Evolutionary conservation across 2,797 vertebrate species (phyloP), one percentile per base, ranked within the genome.

Genomic region (Argentina silus): DNA sequence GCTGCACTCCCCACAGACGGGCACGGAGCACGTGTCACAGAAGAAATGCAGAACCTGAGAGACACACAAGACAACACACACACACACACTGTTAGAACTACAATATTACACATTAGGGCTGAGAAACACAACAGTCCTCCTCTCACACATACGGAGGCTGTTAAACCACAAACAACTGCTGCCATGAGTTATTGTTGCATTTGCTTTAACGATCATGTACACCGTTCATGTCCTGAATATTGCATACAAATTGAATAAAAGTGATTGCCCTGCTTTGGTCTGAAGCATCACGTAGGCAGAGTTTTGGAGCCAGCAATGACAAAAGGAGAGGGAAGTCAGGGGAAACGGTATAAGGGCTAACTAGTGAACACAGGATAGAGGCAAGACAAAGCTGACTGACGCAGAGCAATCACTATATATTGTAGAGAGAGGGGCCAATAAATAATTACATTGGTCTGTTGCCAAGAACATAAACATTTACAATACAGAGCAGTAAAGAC

Each of bases 1-100:
- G 1, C 94, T 96, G 81, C 95, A 96, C 86, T 96, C 95, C 3
- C 95, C 93, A 80, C 95, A 96, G 89, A 96, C 95, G 74, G 95
- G 95, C 72, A 96, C 93, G 2, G 94, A 94, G 77, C 95, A 96
- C 3, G 93, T 94, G 87, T 96, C 95, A 69, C 95, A 96, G 85
- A 95, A 96, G 70, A 96, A 93, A 74, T 96, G 94, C 79, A 95
- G 89, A 76, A 96, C 95, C 95, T 96, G 64, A 21, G 6, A 10
- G 55, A 72, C 19, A 68, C 2, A 6, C 2, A 47, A 57, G n/a
- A 17, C 14, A 50, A 50, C 48, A 8, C 14, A 50, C 14, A 50
- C 48, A 50, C 2, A 50, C 10, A 50, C 10, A 50, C 3, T 2
- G 48, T 10, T 11, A 50, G 48, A 14, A 50, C 14, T 50, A 50